Evolutionary conservation across 2,113 vertebrate genomes (phyloP).

Genomic region (Pungitius pungitius): DNA sequence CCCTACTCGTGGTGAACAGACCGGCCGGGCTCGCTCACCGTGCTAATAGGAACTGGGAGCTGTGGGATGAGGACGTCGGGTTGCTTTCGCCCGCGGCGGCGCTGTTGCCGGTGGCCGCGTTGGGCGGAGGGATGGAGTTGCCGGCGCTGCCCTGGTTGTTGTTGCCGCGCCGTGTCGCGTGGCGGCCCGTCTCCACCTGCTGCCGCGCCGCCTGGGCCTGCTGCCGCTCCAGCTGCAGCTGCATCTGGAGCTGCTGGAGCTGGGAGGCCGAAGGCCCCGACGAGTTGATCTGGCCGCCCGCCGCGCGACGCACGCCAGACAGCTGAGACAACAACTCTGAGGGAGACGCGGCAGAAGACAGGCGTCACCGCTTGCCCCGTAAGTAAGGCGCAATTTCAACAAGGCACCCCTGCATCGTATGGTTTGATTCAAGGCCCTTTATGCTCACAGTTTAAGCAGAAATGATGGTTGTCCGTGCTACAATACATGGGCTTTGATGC

Average conservation of each 20-base stretch:
- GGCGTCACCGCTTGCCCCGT: neutral
- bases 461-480: neutral
- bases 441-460: neutral
- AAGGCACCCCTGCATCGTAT: neutral
- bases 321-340: slow-evolving; percentile 98
- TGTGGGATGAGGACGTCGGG: slow-evolving; percentile 87
- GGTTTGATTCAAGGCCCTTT: neutral
- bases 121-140: slow-evolving; percentile 88
- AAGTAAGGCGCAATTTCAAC: slow-evolving; percentile 12
- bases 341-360: slow-evolving; percentile 38
- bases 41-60: slow-evolving; percentile 96
- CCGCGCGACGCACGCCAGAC: slow-evolving; percentile 95
- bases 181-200: slow-evolving; percentile 94
- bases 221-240: slow-evolving; percentile 95
- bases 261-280: slow-evolving; percentile 97
- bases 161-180: slow-evolving; percentile 88
- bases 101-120: slow-evolving; percentile 84
- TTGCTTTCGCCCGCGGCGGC: slow-evolving; percentile 86
- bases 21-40: slow-evolving; percentile 80
- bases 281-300: slow-evolving; percentile 96
- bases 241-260: slow-evolving; percentile 99
- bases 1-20: neutral
- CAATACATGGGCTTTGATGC: neutral
- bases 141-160: slow-evolving; percentile 91
- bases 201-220: slow-evolving; percentile 97